Percentiles rank a stretch among this genome's conserved stretches.
Evolutionary conservation across 2,113 vertebrate genomes (phyloP).

Genomic region (Dascyllus trimaculatus): DNA sequence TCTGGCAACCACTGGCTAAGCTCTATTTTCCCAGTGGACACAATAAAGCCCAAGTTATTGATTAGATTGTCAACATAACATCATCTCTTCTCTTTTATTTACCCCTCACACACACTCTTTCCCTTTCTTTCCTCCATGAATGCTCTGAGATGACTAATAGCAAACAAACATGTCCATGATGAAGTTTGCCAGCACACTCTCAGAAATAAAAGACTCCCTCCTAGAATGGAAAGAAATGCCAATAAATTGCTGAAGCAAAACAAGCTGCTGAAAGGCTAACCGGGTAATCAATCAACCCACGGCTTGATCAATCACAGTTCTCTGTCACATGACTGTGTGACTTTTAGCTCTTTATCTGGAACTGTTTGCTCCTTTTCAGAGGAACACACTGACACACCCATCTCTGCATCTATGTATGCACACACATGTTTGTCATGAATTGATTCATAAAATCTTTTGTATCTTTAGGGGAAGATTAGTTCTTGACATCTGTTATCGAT

Average conservation of each 20-base stretch:
- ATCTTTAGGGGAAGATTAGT: slow-evolving; percentile 4
- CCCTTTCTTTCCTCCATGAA: slow-evolving; percentile 25
- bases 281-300: slow-evolving; percentile 53
- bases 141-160: slow-evolving; percentile 72
- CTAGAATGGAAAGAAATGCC: slow-evolving; percentile 42
- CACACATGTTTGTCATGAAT: not conserved
- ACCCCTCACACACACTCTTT: slow-evolving; percentile 32
- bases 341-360: slow-evolving; percentile 44
- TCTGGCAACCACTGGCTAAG: slow-evolving; percentile 60
- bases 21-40: slow-evolving; percentile 66
- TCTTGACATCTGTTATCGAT: not conserved
- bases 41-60: slow-evolving; percentile 73
- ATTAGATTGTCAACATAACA: slow-evolving; percentile 77
- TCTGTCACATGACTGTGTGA: slow-evolving; percentile 29
- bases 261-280: slow-evolving; percentile 66
- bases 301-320: slow-evolving; percentile 8
- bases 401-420: slow-evolving; percentile 11
- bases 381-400: slow-evolving; percentile 19
- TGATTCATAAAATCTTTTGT: not conserved
- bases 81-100: slow-evolving; percentile 56
- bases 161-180: slow-evolving; percentile 71
- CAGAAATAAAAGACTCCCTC: slow-evolving; percentile 58
- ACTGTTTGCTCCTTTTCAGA: slow-evolving; percentile 33
- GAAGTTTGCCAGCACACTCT: slow-evolving; percentile 51
- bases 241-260: slow-evolving; percentile 69